Conservation (phyloP, 1,140 invertebrate species). For the Drosophila sturtevanti region DNA sequence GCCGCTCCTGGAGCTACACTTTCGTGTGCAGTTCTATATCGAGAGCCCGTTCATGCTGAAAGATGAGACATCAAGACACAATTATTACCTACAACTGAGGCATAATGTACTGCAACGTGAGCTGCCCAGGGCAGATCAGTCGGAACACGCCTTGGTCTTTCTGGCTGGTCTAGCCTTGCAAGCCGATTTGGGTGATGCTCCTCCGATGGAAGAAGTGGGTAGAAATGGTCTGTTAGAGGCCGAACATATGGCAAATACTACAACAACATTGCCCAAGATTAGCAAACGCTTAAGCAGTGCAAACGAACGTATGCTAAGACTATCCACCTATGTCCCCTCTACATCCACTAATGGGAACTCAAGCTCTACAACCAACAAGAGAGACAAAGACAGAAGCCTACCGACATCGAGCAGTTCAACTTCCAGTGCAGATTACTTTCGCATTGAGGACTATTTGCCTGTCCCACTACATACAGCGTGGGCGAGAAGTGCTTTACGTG, state of each 20-base stretch:
- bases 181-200: slow-evolving; percentile 93
- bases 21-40: slow-evolving; percentile 97
- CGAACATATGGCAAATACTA: slow-evolving; percentile 21
- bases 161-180: slow-evolving; percentile 94
- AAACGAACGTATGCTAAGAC: slow-evolving; percentile 71
- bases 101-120: slow-evolving; percentile 92
- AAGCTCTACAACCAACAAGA: slow-evolving; percentile 10
- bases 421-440: slow-evolving; percentile 87
- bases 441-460: slow-evolving; percentile 89
- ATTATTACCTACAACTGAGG: slow-evolving; percentile 96
- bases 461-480: slow-evolving; percentile 85
- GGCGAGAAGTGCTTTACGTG: slow-evolving; percentile 85
- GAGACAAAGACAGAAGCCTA: background rate
- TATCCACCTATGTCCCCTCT: slow-evolving; percentile 72
- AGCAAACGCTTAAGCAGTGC: slow-evolving; percentile 66
- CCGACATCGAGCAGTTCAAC: background rate
- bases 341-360: slow-evolving; percentile 34
- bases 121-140: slow-evolving; percentile 85
- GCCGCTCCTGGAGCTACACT: slow-evolving; percentile 94
- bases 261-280: slow-evolving; percentile 76
- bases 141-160: slow-evolving; percentile 89
- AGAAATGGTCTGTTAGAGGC: slow-evolving; percentile 16
- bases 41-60: slow-evolving; percentile 93
- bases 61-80: slow-evolving; percentile 94
- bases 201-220: slow-evolving; percentile 28